phyloP scores from a whole-genome alignment of 2,888 invertebrate genomes.

The Hyposoter didymator region DNA sequence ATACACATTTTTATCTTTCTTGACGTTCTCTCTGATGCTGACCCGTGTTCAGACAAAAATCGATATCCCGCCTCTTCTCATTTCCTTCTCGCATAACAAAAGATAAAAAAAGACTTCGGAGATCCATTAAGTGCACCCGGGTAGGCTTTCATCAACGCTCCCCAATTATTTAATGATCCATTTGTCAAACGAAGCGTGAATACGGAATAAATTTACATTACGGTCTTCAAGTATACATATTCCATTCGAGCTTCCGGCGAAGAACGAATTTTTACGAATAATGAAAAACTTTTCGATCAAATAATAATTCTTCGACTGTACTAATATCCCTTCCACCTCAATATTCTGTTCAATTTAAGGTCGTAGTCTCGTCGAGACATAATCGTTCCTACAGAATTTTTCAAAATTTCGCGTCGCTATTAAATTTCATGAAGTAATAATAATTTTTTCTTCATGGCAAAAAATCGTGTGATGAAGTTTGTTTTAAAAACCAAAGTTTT shows the following conservation, averaged over 20 bases:
- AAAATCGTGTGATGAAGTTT: too few relatives aligned
- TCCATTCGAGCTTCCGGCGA: not conserved
- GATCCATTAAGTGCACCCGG: conserved; percentile 44
- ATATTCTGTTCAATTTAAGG: not conserved
- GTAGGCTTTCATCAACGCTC: conserved; percentile 32
- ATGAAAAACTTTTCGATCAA: not conserved
- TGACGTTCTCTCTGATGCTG: conserved; percentile 32
- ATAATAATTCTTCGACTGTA: not conserved
- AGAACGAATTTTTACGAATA: not conserved
- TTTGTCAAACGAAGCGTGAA: conserved; percentile 34
- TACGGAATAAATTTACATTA: conserved; percentile 29
- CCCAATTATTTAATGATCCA: conserved; percentile 37
- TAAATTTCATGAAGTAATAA: too few relatives aligned
- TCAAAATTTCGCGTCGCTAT: too few relatives aligned
- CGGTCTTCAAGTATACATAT: not conserved
- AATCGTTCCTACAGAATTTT: too few relatives aligned
- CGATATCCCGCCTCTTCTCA: conserved; percentile 59
- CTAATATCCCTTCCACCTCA: not conserved
- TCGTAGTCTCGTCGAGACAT: too few relatives aligned
- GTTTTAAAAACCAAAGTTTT: too few relatives aligned
- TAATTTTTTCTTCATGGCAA: too few relatives aligned
- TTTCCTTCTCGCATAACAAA: conserved; percentile 23
- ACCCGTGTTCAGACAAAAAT: conserved; percentile 53
- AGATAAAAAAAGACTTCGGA: conserved; percentile 5
- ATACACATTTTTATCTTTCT: conserved; percentile 34